Base-by-base conservation (phyloP, 2,888 invertebrate genomes). In the Sceliomorpha sp. region DNA sequence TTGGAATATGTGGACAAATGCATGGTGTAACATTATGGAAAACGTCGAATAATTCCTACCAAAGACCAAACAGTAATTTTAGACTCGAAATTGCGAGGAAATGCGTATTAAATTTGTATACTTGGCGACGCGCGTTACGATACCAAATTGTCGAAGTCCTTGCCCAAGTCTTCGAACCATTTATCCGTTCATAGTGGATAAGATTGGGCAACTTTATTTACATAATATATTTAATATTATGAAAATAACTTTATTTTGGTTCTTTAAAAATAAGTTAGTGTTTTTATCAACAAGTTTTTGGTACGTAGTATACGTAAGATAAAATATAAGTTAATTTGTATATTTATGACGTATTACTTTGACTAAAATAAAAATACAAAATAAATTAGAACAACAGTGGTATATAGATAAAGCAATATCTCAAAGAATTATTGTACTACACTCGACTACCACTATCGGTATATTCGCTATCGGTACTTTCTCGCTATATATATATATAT, bases 121-220 rank as follows among this genome's bases (percentile, higher is more conserved):
- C 96, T 2, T 96, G 96, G 96, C 95, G 96, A 97, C 86, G 92
- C 92, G 47, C 90, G 96, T 75, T 96, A 95, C 81, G 93, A 93
- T 74, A 90, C 91, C 7, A 91, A 92, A 56, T 96, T 96, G 88
- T 88, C 96, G 32, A 89, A 91, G 0, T 89, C 91, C 8, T 89
- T 96, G 39, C 96, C 96, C n/a, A 89, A 89, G 73, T 93, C 95
- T 0, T 90, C 92, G 77, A 94, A 94, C 12, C 95, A 95, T 85
- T 89, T 95, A n/a, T 91, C 91, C 71, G 90, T 94, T 56, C 92
- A 93, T 71, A 92, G 94, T 6, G 96, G 96, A 12, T 94, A 94
- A 87, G 96, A 96, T 0, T 93, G 93, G 82, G 94, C 94, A 10
- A 96, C 96, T 0, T 88, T n/a, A n/a, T n/a, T n/a, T n/a, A n/a